Percentiles rank a stretch among this genome's conserved stretches.
Evolutionary conservation across 2,797 vertebrate genomes (phyloP).

Genomic region (Enteromius argenteus): DNA sequence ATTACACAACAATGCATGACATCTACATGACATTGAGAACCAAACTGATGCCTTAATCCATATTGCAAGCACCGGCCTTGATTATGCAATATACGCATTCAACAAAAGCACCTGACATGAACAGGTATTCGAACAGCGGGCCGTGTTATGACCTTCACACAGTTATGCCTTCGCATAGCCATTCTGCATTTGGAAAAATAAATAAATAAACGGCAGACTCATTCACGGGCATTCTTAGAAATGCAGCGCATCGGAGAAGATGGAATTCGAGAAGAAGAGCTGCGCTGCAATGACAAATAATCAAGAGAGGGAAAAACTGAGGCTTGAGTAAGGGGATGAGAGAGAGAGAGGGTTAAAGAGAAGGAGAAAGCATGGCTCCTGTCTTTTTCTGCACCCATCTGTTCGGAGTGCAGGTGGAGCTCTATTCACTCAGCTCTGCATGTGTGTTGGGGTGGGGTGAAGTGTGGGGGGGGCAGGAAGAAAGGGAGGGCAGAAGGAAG

Average conservation of each 20-base stretch:
- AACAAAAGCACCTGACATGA: background rate
- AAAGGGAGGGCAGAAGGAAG: constrained; percentile 61
- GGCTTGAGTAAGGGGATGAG: constrained; percentile 30
- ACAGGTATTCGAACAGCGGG: background rate
- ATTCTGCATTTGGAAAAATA: background rate
- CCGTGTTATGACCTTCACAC: constrained; percentile 22
- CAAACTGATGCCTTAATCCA: background rate
- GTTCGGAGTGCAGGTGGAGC: constrained; percentile 86
- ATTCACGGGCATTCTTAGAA: constrained; percentile 5
- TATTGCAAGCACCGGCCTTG: background rate
- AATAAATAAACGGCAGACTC: background rate
- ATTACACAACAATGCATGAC: constrained; percentile 25
- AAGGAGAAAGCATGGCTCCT: constrained; percentile 70
- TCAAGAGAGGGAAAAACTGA: constrained; percentile 59
- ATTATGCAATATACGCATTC: constrained; percentile 25
- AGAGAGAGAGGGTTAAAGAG: constrained; percentile 65
- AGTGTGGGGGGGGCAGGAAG: constrained; percentile 72
- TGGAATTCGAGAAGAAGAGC: background rate
- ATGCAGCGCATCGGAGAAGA: background rate
- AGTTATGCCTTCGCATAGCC: background rate
- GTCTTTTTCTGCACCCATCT: constrained; percentile 84
- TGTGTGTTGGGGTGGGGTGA: constrained; percentile 73
- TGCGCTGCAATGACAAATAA: constrained; percentile 59
- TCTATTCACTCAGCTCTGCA: constrained; percentile 80
- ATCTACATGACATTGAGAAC: constrained; percentile 1